Base-by-base conservation (phyloP, 2,113 vertebrate genomes). In the Corythaixoides concolor region DNA sequence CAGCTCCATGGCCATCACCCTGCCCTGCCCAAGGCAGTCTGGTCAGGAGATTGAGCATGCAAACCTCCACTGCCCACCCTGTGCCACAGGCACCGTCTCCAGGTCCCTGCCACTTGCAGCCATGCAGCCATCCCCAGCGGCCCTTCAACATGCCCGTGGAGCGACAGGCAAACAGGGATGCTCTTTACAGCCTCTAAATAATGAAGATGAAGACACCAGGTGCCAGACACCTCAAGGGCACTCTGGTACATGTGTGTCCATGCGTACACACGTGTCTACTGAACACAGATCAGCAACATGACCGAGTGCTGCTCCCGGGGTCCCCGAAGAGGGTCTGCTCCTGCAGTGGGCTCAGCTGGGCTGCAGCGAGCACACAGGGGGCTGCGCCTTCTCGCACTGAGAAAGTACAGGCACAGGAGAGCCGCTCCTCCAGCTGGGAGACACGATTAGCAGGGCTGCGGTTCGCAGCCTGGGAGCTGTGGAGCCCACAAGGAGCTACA, bases 111-210 rank as follows among this genome's bases (percentile, higher is more conserved):
- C 19, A 4, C 6, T 50, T 45, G 53, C 83, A 77, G 68, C 47
- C 63, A 26, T 8, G 2, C 43, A 32, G 33, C 6, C 28, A 8
- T 8, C 22, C 73, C 80, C 50, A 62, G 74, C 0, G 1, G 19
- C 60, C 59, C 58, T 5, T 10, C 10, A 2, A 11, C 1, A 1
- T 5, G 19, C 49, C 67, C 39, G 19, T 0, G 0, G 32, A 89
- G 39, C 0, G 0, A 55, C 32, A 49, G 52, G 49, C 59, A 76
- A 12, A 30, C 2, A 45, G 53, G 73, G 50, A 33, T 15, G 64
- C n/a, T 85, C 72, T 56, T 93, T 55, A 23, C 83, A 90, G 80
- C 76, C 60, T 84, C 35, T 74, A 20, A 91, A 68, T 77, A 70
- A 92, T 10, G 6, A 58, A 55, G 70, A 73, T 45, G 67, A 50